phyloP scores from a whole-genome alignment of 2,113 vertebrate genomes.

The Jaculus jaculus region DNA sequence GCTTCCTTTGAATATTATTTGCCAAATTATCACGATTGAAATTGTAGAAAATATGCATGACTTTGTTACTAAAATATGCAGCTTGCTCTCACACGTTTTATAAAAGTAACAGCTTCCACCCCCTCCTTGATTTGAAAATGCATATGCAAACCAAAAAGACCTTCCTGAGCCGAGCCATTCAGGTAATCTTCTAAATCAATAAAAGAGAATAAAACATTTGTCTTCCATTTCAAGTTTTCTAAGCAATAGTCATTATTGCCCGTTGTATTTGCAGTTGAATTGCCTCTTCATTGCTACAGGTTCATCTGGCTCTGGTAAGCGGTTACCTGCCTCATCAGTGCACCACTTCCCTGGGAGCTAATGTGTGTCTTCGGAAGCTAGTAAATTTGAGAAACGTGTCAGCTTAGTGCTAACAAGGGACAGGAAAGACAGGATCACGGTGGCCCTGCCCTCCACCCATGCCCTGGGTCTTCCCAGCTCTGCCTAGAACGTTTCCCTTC shows the following conservation, averaged over 20 bases:
- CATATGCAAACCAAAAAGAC: conserved; percentile 31
- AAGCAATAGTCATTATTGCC: conserved; percentile 44
- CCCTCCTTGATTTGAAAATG: conserved; percentile 17
- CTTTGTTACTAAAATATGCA: conserved; percentile 7
- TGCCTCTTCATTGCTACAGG: neutral
- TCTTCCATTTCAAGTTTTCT: conserved; percentile 11
- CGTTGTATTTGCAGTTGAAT: conserved; percentile 8
- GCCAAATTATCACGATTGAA: conserved; percentile 14
- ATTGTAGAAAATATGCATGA: neutral
- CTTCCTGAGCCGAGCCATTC: neutral
- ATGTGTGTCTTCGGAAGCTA: neutral
- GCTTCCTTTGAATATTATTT: conserved; percentile 3
- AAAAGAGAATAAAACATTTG: neutral
- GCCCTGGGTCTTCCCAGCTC: neutral
- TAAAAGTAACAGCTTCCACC: neutral
- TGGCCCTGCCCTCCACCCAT: neutral
- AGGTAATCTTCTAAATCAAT: conserved; percentile 53
- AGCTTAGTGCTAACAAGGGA: neutral
- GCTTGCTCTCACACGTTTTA: neutral
- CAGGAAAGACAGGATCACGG: neutral
- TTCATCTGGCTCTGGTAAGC: neutral
- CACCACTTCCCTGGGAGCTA: neutral
- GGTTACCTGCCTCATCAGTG: neutral
- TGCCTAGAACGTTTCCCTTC: neutral
- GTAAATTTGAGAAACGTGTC: neutral